Percentiles rank a stretch among this genome's conserved stretches.
These are phyloP conservation scores for Ennomos fuscantarius DNA, from an alignment of 2,888 invertebrate species.

Conservation along the genomic window DNA sequence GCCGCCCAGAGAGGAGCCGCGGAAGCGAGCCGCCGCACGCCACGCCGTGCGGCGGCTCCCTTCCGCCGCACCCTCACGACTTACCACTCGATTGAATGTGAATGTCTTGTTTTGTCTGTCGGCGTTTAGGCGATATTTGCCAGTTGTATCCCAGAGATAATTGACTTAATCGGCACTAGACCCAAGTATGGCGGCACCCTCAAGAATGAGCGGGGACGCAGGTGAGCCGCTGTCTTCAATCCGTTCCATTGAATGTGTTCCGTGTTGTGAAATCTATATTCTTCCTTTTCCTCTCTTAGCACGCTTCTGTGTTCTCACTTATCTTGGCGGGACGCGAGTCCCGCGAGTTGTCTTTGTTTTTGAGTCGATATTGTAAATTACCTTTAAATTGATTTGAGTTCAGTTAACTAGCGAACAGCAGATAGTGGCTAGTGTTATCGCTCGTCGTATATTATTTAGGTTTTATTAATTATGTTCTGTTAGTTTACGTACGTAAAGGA, in stretches of 20 bases:
- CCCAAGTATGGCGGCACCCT: constrained; percentile 99
- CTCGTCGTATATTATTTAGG: constrained; percentile 71
- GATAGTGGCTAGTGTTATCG: constrained; percentile 85
- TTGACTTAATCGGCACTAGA: constrained; percentile 99
- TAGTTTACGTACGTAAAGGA: constrained; percentile 81
- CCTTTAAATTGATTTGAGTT: constrained; percentile 80
- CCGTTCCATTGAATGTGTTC: constrained; percentile 86
- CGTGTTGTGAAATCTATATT: constrained; percentile 84
- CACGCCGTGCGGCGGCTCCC: constrained; percentile 54
- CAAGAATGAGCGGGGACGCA: constrained; percentile 99
- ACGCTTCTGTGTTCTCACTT: constrained; percentile 86
- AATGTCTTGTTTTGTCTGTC: constrained; percentile 87
- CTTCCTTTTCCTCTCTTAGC: constrained; percentile 85
- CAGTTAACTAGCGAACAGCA: constrained; percentile 82
- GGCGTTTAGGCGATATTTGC: constrained; percentile 99
- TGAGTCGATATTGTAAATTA: constrained; percentile 81
- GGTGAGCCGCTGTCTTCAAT: constrained; percentile 93
- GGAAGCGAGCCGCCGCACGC: constrained; percentile 44
- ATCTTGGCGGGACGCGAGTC: constrained; percentile 83
- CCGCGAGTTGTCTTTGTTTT: constrained; percentile 81
- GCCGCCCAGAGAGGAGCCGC: constrained; percentile 42
- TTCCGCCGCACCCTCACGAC: constrained; percentile 52
- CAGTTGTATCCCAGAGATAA: constrained; percentile 99
- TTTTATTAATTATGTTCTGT: constrained; percentile 82
- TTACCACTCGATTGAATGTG: constrained; percentile 78